A percentile compares a stretch with the other conserved stretches of the same genome.
phyloP scores from a whole-genome alignment of 2,113 vertebrate species.

The Nycticebus coucang region DNA sequence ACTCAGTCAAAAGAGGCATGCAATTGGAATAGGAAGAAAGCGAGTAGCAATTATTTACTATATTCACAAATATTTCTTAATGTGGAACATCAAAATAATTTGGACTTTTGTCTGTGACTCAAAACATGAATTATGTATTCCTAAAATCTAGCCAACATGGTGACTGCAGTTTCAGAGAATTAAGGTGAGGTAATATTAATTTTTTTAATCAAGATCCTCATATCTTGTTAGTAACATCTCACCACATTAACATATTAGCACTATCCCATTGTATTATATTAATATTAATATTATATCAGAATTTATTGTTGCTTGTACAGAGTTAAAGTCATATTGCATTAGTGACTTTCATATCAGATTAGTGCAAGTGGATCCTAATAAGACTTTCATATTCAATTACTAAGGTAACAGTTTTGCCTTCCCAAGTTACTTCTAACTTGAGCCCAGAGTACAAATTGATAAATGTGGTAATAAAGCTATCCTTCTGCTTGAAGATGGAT shows the following conservation, averaged over 20 bases:
- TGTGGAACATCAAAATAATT: neutral
- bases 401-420: constrained; percentile 84
- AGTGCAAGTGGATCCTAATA: constrained; percentile 84
- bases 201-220: constrained; percentile 74
- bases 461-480: constrained; percentile 80
- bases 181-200: constrained; percentile 74
- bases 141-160: constrained; percentile 42
- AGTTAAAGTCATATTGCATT: constrained; percentile 85
- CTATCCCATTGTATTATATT: constrained; percentile 84
- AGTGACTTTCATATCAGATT: constrained; percentile 88
- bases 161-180: constrained; percentile 67
- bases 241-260: constrained; percentile 84
- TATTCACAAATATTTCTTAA: constrained; percentile 15
- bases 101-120: neutral
- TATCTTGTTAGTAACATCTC: constrained; percentile 84
- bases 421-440: constrained; percentile 81
- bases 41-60: neutral
- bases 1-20: neutral
- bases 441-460: constrained; percentile 81
- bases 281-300: constrained; percentile 84
- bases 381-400: constrained; percentile 86
- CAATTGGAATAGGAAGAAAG: neutral
- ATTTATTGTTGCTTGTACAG: constrained; percentile 85
- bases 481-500: constrained; percentile 76
- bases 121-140: neutral